phyloP scores from a whole-genome alignment of 2,113 vertebrate species.

The Noctilio leporinus region DNA sequence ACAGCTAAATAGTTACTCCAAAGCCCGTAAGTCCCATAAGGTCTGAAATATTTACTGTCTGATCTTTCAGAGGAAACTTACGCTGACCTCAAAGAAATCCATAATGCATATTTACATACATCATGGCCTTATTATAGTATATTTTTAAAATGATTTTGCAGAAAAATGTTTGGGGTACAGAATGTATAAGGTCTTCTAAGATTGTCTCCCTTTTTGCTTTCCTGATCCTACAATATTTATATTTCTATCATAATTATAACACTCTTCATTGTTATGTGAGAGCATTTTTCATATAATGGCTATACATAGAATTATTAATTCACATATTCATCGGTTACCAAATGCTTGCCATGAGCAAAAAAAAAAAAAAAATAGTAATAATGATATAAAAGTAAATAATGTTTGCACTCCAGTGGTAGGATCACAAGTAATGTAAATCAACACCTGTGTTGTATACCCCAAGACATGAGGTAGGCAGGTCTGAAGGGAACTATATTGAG shows the following conservation, averaged over 20 bases:
- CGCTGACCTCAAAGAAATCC: not conserved
- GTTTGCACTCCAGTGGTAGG: not conserved
- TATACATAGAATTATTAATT: not conserved
- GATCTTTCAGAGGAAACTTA: not conserved
- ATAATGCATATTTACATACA: not conserved
- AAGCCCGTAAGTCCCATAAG: not conserved
- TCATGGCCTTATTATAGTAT: not conserved
- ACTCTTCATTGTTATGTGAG: not conserved
- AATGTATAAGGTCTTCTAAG: not conserved
- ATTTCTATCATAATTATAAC: not conserved
- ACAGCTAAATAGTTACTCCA: not conserved
- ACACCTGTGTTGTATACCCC: not conserved
- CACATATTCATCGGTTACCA: not conserved
- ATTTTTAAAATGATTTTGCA: not conserved
- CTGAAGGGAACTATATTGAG: not conserved
- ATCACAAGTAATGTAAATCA: not conserved
- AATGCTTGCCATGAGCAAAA: not conserved
- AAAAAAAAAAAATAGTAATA: not conserved
- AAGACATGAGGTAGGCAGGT: not conserved
- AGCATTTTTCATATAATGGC: not conserved
- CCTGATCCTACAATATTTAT: not conserved
- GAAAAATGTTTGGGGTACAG: not conserved
- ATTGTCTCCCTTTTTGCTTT: not conserved
- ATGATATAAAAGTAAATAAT: not conserved
- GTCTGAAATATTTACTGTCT: not conserved